Evolutionary conservation across 2,797 vertebrate genomes (phyloP).

Genomic region (Nannoperca obscura): DNA sequence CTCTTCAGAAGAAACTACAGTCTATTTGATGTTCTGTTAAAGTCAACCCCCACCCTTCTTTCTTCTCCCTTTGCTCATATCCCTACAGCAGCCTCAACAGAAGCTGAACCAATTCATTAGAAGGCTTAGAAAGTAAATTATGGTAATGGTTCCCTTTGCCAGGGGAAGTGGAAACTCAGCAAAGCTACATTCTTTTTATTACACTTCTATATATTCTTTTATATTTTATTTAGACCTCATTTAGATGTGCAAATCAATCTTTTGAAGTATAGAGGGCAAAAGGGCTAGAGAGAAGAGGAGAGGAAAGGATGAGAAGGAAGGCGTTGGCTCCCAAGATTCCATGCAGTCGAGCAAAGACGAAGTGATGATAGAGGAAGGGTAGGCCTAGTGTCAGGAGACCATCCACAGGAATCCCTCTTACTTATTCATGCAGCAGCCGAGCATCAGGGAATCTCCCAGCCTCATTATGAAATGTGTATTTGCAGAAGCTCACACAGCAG

Average conservation of each 20-base stretch:
- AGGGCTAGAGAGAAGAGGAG: constrained; percentile 8
- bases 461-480: constrained; percentile 76
- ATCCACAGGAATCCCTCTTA: constrained; percentile 73
- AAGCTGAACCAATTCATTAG: constrained; percentile 81
- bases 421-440: constrained; percentile 77
- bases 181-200: constrained; percentile 60
- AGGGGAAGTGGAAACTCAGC: constrained; percentile 64
- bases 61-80: constrained; percentile 30
- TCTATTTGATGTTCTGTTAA: constrained; percentile 69
- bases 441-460: constrained; percentile 76
- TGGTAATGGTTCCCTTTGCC: constrained; percentile 77
- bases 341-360: constrained; percentile 17
- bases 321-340: neutral
- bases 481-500: constrained; percentile 59
- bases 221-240: constrained; percentile 76
- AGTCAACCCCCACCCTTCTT: constrained; percentile 20
- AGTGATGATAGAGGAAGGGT: constrained; percentile 57
- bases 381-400: constrained; percentile 61
- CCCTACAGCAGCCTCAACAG: constrained; percentile 60
- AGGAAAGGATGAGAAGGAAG: constrained; percentile 22
- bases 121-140: constrained; percentile 83
- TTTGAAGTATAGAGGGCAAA: constrained; percentile 54
- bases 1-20: constrained; percentile 44
- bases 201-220: constrained; percentile 43
- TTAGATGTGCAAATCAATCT: constrained; percentile 72